phyloP scores from a whole-genome alignment of 2,888 invertebrate genomes.

The Euplagia quadripunctaria region DNA sequence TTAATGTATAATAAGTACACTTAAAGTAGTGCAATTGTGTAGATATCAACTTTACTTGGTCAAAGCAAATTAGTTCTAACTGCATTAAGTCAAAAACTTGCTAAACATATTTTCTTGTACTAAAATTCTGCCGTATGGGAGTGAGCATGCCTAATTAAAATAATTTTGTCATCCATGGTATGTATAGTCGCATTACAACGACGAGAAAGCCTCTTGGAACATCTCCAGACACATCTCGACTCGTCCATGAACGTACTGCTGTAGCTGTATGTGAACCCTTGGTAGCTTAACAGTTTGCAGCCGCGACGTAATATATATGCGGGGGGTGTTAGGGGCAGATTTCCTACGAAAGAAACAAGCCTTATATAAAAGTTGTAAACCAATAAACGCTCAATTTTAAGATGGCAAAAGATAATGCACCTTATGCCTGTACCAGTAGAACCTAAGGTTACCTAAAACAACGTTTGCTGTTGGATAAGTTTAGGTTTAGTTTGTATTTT shows the following conservation, averaged over 20 bases:
- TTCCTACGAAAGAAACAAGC: neutral
- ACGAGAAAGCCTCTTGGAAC: slow-evolving; percentile 16
- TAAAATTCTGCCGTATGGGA: slow-evolving; percentile 4
- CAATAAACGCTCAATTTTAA: neutral
- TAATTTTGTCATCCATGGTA: neutral
- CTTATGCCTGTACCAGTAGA: too few species aligned
- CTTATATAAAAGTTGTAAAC: neutral
- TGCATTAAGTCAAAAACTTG: too few species aligned
- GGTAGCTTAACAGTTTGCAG: slow-evolving; percentile 10
- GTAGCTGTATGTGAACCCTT: slow-evolving; percentile 16
- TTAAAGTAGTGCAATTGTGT: too few species aligned
- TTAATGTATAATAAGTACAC: too few species aligned
- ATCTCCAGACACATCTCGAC: slow-evolving; percentile 10
- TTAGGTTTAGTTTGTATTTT: too few species aligned
- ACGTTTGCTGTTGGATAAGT: too few species aligned
- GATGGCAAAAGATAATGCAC: neutral
- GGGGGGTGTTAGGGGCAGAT: neutral
- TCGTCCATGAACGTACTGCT: neutral
- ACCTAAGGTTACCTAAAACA: too few species aligned
- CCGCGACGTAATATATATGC: slow-evolving; percentile 6
- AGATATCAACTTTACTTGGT: too few species aligned
- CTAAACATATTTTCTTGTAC: neutral
- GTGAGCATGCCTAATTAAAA: slow-evolving; percentile 8
- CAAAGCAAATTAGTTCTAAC: too few species aligned
- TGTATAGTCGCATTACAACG: slow-evolving; percentile 11